phyloP scores from a whole-genome alignment of 2,113 vertebrate species.

The Crotophaga sulcirostris region DNA sequence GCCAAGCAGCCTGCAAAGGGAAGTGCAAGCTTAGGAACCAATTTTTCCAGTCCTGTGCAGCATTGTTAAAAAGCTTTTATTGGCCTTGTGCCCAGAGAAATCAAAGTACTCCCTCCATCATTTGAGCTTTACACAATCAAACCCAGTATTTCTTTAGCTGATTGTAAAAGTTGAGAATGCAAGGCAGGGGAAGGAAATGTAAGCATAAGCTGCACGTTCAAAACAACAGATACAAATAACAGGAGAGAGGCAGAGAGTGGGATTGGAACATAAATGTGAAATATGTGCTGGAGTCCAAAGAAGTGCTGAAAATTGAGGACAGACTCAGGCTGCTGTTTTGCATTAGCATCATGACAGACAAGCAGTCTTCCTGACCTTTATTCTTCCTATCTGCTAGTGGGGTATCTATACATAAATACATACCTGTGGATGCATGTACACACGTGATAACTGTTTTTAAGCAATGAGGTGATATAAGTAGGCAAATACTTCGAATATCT shows the following conservation, averaged over 20 bases:
- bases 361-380: not conserved
- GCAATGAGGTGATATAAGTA: not conserved
- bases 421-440: no score
- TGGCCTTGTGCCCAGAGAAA: slow-evolving; percentile 45
- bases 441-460: not conserved
- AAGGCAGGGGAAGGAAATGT: slow-evolving; percentile 25
- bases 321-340: not conserved
- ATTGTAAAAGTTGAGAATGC: slow-evolving; percentile 11
- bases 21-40: slow-evolving; percentile 32
- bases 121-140: slow-evolving; percentile 17
- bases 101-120: slow-evolving; percentile 23
- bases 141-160: slow-evolving; percentile 5
- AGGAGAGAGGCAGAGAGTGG: not conserved
- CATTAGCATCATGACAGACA: not conserved
- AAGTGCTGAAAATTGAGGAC: not conserved
- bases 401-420: not conserved
- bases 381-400: not conserved
- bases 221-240: not conserved
- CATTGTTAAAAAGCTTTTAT: slow-evolving; percentile 59
- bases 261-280: not conserved
- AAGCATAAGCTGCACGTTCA: not conserved
- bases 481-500: not conserved
- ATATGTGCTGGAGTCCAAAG: not conserved
- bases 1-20: not conserved
- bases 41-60: slow-evolving; percentile 43